Percentiles rank a stretch among this genome's conserved stretches.
phyloP scores from a whole-genome alignment of 1,140 invertebrate species.

The Tetramorium parvispinum region DNA sequence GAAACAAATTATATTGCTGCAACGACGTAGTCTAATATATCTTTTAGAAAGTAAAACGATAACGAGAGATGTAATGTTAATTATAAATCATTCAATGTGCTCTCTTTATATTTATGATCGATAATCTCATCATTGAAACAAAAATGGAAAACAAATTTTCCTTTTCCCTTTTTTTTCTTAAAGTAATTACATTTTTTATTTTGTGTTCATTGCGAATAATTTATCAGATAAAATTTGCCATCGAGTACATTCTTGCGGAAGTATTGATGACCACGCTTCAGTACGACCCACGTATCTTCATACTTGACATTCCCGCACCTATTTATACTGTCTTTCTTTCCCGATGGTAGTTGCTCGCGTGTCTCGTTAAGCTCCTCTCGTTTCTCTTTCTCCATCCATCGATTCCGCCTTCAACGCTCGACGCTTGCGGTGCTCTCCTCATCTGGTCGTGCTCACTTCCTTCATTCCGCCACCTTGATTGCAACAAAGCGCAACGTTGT shows the following conservation, averaged over 20 bases:
- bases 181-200: neutral
- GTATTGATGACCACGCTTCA: neutral
- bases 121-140: neutral
- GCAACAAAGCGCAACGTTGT: slow-evolving; percentile 51
- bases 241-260: neutral
- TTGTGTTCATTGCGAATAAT: neutral
- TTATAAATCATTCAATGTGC: neutral
- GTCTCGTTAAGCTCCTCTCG: slow-evolving; percentile 39
- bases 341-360: slow-evolving; percentile 34
- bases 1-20: neutral
- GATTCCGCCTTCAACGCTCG: slow-evolving; percentile 34
- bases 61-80: neutral
- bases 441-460: slow-evolving; percentile 11
- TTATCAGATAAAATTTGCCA: neutral
- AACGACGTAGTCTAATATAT: neutral
- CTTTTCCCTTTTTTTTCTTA: neutral
- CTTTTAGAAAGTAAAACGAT: neutral
- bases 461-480: slow-evolving; percentile 53
- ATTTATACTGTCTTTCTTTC: slow-evolving; percentile 39
- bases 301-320: slow-evolving; percentile 32
- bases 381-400: slow-evolving; percentile 42
- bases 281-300: slow-evolving; percentile 15
- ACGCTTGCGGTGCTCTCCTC: slow-evolving; percentile 19
- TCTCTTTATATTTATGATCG: neutral
- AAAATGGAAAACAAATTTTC: neutral